Evolutionary conservation across 2,888 invertebrate species (phyloP), one percentile per base, ranked within the genome.

Genomic region (Hydrotaea diabolus): DNA sequence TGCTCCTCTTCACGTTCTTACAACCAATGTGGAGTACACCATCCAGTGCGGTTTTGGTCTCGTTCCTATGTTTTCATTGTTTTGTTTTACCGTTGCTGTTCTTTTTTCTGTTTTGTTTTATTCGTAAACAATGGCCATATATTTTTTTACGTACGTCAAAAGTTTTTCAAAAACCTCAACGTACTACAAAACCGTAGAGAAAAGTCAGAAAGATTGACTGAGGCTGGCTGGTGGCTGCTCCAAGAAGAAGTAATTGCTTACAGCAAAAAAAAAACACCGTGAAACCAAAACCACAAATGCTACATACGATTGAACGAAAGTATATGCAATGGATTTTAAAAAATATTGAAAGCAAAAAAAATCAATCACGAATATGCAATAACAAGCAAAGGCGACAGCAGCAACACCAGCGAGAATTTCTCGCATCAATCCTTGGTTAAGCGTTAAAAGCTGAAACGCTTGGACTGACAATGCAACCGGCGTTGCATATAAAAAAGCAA

Each of bases 71-170:
- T 17, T 69, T n/a, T 71, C 69, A 13, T 31, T 23, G 19, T 64
- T 46, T 9, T 55, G 69, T 71, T 74, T 62, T 80, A 62, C 77
- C 75, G 84, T 75, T 75, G 74, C 57, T 53, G 49, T 13, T 49
- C n/a, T 49, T 49, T 39, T 39, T 49, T 3, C 49, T 49, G n/a
- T 13, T n/a, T 2, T n/a, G 2, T 1, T 2, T 71, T 75, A 85
- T 83, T 80, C 80, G 80, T 83, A 85, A 85, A 81, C 85, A 83
- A 85, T 80, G 64, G 75, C 82, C 80, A 78, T 64, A 80, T 77
- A 73, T 80, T 85, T n/a, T n/a, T n/a, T 77, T 80, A 77, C 72
- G 75, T 75, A 78, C 81, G 77, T 78, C 75, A 82, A 82, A 49
- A 43, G 75, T 74, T 80, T 46, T n/a, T 13, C 21, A 13, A 23